Evolutionary conservation across 2,113 vertebrate species (phyloP).

Genomic region (Aptenodytes forsteri): DNA sequence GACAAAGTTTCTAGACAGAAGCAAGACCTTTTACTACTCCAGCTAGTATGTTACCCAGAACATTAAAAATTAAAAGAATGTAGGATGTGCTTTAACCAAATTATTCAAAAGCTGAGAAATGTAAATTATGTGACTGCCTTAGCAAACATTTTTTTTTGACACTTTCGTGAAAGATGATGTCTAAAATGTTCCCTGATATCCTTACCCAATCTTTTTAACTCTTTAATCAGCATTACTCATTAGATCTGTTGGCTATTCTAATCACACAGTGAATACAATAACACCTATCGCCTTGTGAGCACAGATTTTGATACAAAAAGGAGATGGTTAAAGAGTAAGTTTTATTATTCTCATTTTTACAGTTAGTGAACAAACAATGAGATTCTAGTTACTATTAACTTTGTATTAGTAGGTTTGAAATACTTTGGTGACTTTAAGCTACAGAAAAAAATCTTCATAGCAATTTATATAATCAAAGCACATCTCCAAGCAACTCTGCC

Average conservation of each 20-base stretch:
- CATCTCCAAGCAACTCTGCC: background rate
- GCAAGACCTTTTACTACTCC: background rate
- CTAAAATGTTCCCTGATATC: background rate
- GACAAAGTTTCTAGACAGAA: background rate
- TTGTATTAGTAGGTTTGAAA: background rate
- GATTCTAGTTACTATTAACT: background rate
- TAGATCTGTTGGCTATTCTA: background rate
- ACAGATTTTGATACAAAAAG: background rate
- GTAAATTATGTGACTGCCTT: background rate
- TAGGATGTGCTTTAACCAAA: constrained; percentile 19
- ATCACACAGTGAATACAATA: background rate
- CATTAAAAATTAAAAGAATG: constrained; percentile 2
- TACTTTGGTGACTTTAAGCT: background rate
- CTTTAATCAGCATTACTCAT: background rate
- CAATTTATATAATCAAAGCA: constrained; percentile 23
- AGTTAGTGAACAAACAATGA: background rate
- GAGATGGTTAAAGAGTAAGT: background rate
- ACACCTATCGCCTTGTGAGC: background rate
- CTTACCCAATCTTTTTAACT: background rate
- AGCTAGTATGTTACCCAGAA: background rate
- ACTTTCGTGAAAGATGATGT: background rate
- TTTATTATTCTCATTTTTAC: background rate
- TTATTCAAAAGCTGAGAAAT: constrained; percentile 23
- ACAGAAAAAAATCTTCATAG: background rate
- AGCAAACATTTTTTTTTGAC: background rate